phyloP scores from a whole-genome alignment of 2,888 invertebrate genomes.

The Hirtodrosophila cameraria region DNA sequence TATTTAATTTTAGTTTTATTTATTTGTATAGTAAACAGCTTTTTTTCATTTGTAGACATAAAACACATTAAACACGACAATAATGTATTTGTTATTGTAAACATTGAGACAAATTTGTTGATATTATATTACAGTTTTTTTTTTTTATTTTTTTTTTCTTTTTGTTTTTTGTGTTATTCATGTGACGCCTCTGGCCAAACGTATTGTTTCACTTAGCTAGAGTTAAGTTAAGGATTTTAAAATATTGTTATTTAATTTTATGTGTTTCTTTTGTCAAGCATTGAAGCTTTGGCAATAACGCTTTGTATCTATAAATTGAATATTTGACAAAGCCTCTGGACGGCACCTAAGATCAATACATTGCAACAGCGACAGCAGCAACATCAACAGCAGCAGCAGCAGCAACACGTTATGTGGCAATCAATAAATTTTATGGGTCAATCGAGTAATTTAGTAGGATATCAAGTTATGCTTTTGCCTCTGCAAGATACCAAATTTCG shows the following conservation, averaged over 20 bases:
- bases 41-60: conserved; percentile 45
- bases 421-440: conserved; percentile 15
- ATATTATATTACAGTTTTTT: conserved; percentile 31
- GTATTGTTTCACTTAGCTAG: too few species aligned
- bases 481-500: conserved; percentile 2
- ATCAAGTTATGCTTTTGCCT: conserved; percentile 2
- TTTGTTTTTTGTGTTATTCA: too few species aligned
- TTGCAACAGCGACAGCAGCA: conserved; percentile 47
- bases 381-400: conserved; percentile 12
- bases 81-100: conserved; percentile 14
- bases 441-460: conserved; percentile 6
- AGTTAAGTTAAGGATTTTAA: too few species aligned
- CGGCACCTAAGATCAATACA: conserved; percentile 82
- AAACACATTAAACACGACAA: conserved; percentile 42
- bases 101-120: conserved; percentile 26
- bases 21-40: conserved; percentile 28
- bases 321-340: conserved; percentile 82
- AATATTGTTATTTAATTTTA: conserved; percentile 10
- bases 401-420: conserved; percentile 6
- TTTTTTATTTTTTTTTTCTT: conserved; percentile 5
- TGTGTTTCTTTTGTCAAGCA: conserved; percentile 32
- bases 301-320: conserved; percentile 50
- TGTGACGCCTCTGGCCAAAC: too few species aligned
- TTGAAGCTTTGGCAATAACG: conserved; percentile 55
- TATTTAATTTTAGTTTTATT: conserved; percentile 10